Evolutionary conservation across 2,113 vertebrate species (phyloP).

Genomic region (Geococcyx californianus): DNA sequence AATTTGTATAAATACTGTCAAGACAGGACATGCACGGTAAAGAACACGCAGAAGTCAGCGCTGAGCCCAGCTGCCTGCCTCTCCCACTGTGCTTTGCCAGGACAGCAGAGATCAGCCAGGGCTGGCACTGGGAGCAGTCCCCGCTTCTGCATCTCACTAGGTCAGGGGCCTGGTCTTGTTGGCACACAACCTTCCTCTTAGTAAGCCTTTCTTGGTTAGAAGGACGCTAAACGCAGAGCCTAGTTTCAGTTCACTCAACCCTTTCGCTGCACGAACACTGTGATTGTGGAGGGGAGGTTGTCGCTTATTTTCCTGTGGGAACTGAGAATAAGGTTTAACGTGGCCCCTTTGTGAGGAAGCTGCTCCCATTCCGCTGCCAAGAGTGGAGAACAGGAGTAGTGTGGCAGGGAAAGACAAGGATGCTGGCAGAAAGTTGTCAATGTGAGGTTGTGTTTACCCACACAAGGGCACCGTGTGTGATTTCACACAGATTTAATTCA

Average conservation of each 20-base stretch:
- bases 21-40: constrained; percentile 47
- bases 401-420: accelerated
- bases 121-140: not conserved
- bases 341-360: not conserved
- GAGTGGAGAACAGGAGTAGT: not conserved
- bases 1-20: constrained; percentile 63
- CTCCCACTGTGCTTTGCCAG: constrained; percentile 24
- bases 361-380: not conserved
- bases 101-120: not conserved
- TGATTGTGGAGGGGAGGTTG: no score
- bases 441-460: not conserved
- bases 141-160: not conserved
- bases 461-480: not conserved
- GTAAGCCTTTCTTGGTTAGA: not conserved
- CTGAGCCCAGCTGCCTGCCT: constrained; percentile 10
- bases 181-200: not conserved
- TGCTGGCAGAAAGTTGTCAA: not conserved
- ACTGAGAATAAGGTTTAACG: not conserved
- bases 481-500: not conserved
- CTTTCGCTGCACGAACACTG: not conserved
- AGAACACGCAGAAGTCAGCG: constrained; percentile 27
- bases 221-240: not conserved
- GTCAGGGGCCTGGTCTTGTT: not conserved
- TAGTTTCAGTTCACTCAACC: not conserved
- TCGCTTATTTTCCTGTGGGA: not conserved